These are phyloP conservation scores for Shinisaurus crocodilurus DNA, from an alignment of 2,113 vertebrate genomes.

Conservation along the genomic window DNA sequence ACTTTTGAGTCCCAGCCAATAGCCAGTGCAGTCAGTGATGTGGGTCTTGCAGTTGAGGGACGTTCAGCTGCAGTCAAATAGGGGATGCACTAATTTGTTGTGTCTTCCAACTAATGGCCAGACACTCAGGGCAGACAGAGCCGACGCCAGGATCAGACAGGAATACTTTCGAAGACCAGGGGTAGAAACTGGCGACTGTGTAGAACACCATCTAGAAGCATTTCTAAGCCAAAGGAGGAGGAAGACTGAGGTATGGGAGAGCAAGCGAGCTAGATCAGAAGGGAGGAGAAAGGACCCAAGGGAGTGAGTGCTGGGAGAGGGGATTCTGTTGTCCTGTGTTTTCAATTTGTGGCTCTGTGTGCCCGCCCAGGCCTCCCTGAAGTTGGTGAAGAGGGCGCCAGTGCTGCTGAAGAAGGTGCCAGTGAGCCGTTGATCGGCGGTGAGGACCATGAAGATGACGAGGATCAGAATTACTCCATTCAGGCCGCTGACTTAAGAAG, in stretches of 20 bases:
- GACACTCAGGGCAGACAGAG: conserved; percentile 69
- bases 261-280: conserved; percentile 50
- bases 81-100: conserved; percentile 66
- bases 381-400: conserved; percentile 73
- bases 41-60: not conserved
- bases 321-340: conserved; percentile 13
- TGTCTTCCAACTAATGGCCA: conserved; percentile 71
- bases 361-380: conserved; percentile 71
- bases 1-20: fast-evolving
- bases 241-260: conserved; percentile 66
- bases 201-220: conserved; percentile 66
- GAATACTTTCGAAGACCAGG: conserved; percentile 67
- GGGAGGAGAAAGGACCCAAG: conserved; percentile 42
- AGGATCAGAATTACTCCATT: conserved; percentile 75
- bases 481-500: conserved; percentile 71
- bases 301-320: conserved; percentile 34
- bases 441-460: conserved; percentile 75
- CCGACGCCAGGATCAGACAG: conserved; percentile 61
- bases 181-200: conserved; percentile 60
- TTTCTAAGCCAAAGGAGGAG: conserved; percentile 65
- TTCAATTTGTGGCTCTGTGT: conserved; percentile 35
- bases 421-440: conserved; percentile 86
- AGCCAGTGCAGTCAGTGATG: conserved; percentile 31
- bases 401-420: conserved; percentile 79
- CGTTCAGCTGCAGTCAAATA: not conserved